Conservation (phyloP, 2,113 vertebrate genomes). For the Microtus pennsylvanicus region DNA sequence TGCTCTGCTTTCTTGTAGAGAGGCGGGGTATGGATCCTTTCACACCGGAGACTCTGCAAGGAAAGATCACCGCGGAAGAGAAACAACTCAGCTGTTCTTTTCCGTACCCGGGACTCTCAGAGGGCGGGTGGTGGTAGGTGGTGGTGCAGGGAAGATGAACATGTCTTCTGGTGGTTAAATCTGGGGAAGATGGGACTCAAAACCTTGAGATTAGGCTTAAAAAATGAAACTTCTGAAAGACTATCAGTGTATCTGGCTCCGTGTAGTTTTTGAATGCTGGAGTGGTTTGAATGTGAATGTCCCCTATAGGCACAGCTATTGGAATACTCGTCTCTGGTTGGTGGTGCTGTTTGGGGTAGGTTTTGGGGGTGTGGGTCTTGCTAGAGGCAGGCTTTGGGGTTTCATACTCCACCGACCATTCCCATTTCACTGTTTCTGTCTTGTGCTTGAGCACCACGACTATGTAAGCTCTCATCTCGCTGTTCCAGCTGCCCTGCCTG, state of each 20-base stretch:
- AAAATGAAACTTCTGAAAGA: background rate
- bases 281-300: background rate
- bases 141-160: background rate
- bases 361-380: background rate
- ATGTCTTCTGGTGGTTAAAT: background rate
- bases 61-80: background rate
- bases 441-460: background rate
- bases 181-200: background rate
- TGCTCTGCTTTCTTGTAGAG: background rate
- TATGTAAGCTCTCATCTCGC: background rate
- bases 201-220: constrained; percentile 6
- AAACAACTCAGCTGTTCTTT: background rate
- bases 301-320: background rate
- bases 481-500: background rate
- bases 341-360: background rate
- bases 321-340: background rate
- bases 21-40: background rate
- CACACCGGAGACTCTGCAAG: too few relatives aligned
- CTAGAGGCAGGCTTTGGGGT: background rate
- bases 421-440: background rate
- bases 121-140: background rate
- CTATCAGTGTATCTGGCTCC: background rate
- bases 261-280: background rate
- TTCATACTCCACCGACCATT: background rate
- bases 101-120: background rate